Base-by-base conservation (phyloP, 2,797 vertebrate species). In the Tiaroga cobitis region DNA sequence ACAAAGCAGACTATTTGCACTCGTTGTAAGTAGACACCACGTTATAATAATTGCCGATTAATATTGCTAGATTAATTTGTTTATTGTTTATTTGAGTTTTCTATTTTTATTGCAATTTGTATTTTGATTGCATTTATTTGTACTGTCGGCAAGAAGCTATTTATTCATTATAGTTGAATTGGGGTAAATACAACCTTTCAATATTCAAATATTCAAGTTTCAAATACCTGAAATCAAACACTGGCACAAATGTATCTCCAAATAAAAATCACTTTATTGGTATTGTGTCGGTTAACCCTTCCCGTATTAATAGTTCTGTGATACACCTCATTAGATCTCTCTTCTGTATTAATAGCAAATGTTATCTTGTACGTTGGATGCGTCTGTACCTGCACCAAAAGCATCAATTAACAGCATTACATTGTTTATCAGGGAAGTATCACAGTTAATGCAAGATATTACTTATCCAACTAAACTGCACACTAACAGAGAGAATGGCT, bases 241-340 rank as follows among this genome's bases (percentile, higher is more conserved):
- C 24, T 0, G 54, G 51, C 54, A 77, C 75, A 16, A 4, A 26
- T 43, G 41, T 29, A 61, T 29, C 39, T 41, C 54, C 24, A 29
- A 26, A 41, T 61, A 61, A 61, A 77, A 78, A 41, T 41, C 24
- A 4, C 56, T 78, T 78, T 78, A 78, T 78, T 78, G 34, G 34
- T 56, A 24, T 75, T 37, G 19, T 34, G 34, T 61, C 8, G 10
- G 34, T 41, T 41, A 37, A n/a, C 2, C 32, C 46, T 37, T 39
- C 3, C 51, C 0, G 73, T 75, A 6, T 76, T 24, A 24, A 37
- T n/a, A 15, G 7, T 16, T 56, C 19, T n/a, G 34, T 10, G 21
- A 61, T 3, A 18, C 24, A n/a, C 16, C 8, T 2, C 69, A 72
- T 43, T 43, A 16, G 26, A 8, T 72, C 5, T 70, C 34, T 56